Conservation (phyloP, 2,797 vertebrate species). For the Antrozous pallidus region DNA sequence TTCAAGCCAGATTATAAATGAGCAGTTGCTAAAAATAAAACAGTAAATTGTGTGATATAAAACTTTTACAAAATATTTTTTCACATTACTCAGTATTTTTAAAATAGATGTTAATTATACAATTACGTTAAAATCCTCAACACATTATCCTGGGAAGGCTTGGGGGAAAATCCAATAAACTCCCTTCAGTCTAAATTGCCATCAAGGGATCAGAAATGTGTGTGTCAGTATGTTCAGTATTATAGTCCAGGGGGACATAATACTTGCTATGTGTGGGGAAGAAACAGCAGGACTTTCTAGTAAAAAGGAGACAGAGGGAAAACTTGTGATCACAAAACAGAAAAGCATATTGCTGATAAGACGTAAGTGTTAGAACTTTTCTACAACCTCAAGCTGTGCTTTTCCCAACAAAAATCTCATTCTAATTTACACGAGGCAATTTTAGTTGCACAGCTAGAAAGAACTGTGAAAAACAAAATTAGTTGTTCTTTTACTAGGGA, state of each 20-base stretch:
- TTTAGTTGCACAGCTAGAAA: slow-evolving; percentile 67
- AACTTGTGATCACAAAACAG: slow-evolving; percentile 76
- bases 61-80: background rate
- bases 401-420: slow-evolving; percentile 72
- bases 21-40: background rate
- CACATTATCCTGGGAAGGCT: slow-evolving; percentile 57
- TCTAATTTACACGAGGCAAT: slow-evolving; percentile 71
- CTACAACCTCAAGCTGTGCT: slow-evolving; percentile 74
- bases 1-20: background rate
- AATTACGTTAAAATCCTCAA: slow-evolving; percentile 67
- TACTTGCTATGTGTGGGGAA: slow-evolving; percentile 67
- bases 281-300: slow-evolving; percentile 76
- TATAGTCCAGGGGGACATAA: slow-evolving; percentile 75
- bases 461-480: slow-evolving; percentile 68
- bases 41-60: slow-evolving; percentile 33
- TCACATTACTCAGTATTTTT: slow-evolving; percentile 58
- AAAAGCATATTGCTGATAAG: slow-evolving; percentile 75
- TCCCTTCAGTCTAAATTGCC: slow-evolving; percentile 72
- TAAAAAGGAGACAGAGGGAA: slow-evolving; percentile 73
- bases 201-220: slow-evolving; percentile 71
- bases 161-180: slow-evolving; percentile 63
- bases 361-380: slow-evolving; percentile 72
- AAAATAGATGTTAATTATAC: slow-evolving; percentile 78
- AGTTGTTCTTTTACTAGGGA: slow-evolving; percentile 61
- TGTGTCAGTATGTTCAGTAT: slow-evolving; percentile 73